Base-by-base conservation (phyloP, 2,797 vertebrate species). In the Glyptemys insculpta region DNA sequence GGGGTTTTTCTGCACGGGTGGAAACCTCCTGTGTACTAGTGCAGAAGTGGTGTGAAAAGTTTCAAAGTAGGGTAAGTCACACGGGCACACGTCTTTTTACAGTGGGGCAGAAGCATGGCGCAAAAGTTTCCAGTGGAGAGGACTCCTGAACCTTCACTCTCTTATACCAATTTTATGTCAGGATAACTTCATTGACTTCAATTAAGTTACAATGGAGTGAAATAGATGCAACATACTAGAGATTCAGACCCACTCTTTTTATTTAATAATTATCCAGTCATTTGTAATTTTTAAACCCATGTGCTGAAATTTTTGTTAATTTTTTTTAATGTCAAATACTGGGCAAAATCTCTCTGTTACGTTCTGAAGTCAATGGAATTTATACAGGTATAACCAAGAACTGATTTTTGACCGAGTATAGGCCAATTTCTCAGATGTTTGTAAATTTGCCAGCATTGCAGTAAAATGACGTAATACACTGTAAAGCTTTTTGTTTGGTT, bases 291-390 rank as follows among this genome's bases (percentile, higher is more conserved):
- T 72, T 41, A 41, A 72, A 41, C 34, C n/a, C 68, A 72, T 37
- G 34, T 41, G 37, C 68, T 72, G 37, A 72, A 8, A 87, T 80
- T 53, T 25, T 85, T 56, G 31, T 0, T 0, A 2, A 5, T 89
- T 92, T 83, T 90, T 21, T 59, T 74, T 56, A 79, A 5, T 7
- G 41, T 37, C 25, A 90, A 62, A 91, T 91, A 87, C 19, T 90
- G 96, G 85, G 19, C 5, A 18, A 92, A 93, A 92, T 59, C 27
- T 91, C 93, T 91, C 93, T 47, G 83, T 65, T 31, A 65, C 19
- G 2, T 57, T 29, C 74, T 79, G 44, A 87, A 76, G 76, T 62
- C 27, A 84, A 3, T 8, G 4, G 25, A 15, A 86, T 37, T 78
- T 79, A 79, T 7, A 52, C 0, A 16, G 10, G 5, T 49, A 86